A percentile compares a stretch with the other conserved stretches of the same genome.
phyloP scores from a whole-genome alignment of 2,113 vertebrate genomes.

The Ictidomys tridecemlineatus region DNA sequence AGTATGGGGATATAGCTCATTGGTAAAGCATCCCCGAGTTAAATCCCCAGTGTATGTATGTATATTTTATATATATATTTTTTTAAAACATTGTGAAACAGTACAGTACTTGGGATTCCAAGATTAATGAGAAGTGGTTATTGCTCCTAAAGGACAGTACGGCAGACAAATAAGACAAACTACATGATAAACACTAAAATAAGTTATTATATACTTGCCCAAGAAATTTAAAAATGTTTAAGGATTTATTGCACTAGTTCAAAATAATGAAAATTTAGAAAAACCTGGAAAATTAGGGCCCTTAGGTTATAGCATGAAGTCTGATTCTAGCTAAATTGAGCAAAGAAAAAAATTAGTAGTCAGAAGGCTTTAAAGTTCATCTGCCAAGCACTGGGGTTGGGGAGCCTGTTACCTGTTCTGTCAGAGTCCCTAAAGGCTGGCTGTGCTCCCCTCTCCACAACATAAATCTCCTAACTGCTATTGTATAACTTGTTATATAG shows the following conservation, averaged over 20 bases:
- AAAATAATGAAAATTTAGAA: not conserved
- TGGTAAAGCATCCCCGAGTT: no score
- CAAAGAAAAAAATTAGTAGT: not conserved
- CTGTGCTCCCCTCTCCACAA: not conserved
- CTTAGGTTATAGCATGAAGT: not conserved
- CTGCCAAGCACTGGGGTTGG: not conserved
- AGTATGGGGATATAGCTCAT: no score
- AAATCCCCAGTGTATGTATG: no score
- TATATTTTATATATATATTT: no score
- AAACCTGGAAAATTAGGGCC: not conserved
- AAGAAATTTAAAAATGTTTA: not conserved
- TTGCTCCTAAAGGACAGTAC: not conserved
- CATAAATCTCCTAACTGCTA: not conserved
- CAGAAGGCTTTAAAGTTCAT: not conserved
- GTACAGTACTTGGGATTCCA: not conserved
- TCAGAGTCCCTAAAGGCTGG: not conserved
- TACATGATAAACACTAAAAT: not conserved
- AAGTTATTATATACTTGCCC: not conserved
- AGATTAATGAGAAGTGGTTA: not conserved
- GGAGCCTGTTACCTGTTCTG: not conserved
- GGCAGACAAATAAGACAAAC: constrained; percentile 3
- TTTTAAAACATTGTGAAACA: not conserved
- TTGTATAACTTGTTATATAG: not conserved
- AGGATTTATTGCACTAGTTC: not conserved
- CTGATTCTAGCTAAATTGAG: not conserved